Base-by-base conservation (phyloP, 2,888 invertebrate genomes). In the Neoscelio sp. region DNA sequence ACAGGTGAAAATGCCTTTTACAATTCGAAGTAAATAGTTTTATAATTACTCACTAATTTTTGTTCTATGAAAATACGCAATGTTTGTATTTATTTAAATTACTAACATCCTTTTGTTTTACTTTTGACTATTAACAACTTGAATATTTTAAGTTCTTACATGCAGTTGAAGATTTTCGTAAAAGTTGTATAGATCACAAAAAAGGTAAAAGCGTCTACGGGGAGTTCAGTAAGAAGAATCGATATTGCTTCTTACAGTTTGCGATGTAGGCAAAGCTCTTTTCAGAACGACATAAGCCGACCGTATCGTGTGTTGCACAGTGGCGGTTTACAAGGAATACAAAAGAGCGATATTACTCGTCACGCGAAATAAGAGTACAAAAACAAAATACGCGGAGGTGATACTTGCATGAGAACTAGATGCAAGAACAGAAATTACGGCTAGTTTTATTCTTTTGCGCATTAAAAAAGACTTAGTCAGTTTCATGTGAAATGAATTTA, bases 261-360 rank as follows among this genome's bases (percentile, higher is more conserved):
- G 52, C 30, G 52, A 60, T 60, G 60, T 60, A 28, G 60, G 48
- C 44, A 58, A 70, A 70, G 68, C 68, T 58, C 48, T 70, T 58
- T 64, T 70, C 38, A 44, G 44, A 70, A 60, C 46, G 46, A 40
- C 70, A 18, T 60, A 48, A 58, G 70, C 50, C 56, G 68, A 35
- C 56, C 64, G 46, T 64, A 64, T 64, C 64, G 64, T 50, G 50
- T 64, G 64, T 64, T 50, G 50, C 40, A 35, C 35, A 20, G 50
- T 18, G 40, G 26, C 23, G 68, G 56, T 56, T 50, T 70, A 70
- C 60, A 50, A 60, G 48, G 70, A 60, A 70, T 70, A 70, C 70
- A 60, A 70, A 70, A 58, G 60, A 70, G 70, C 70, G 70, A 58
- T 48, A 70, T 70, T 70, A 60, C 50, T 60, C 56, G 60, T 52